These are phyloP conservation scores for Eupithecia pulchellata DNA, from an alignment of 2,888 invertebrate genomes.

Conservation along the genomic window DNA sequence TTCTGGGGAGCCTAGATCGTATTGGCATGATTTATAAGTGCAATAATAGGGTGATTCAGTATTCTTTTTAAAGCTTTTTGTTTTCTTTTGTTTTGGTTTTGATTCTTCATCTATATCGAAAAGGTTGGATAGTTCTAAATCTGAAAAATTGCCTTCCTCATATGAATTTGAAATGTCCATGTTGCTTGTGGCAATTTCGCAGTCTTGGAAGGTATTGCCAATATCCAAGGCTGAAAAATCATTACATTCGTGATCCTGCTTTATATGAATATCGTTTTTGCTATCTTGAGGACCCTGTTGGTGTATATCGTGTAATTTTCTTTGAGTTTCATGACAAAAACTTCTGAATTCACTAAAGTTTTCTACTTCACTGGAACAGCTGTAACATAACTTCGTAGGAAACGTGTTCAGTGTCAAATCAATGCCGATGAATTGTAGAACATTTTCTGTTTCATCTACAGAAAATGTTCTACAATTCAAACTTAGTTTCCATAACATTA, in stretches of 20 bases:
- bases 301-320: conserved; percentile 57
- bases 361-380: conserved; percentile 62
- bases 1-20: conserved; percentile 57
- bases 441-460: conserved; percentile 62
- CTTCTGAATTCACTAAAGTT: conserved; percentile 66
- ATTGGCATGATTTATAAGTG: conserved; percentile 50
- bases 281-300: conserved; percentile 32
- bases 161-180: neutral
- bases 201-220: neutral
- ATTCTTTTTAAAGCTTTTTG: conserved; percentile 47
- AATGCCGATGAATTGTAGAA: conserved; percentile 62
- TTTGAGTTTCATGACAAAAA: conserved; percentile 64
- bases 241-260: neutral
- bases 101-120: conserved; percentile 29
- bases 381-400: conserved; percentile 64
- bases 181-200: neutral
- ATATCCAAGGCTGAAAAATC: conserved; percentile 8
- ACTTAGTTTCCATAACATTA: conserved; percentile 41
- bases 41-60: conserved; percentile 36
- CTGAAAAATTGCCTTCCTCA: conserved; percentile 28
- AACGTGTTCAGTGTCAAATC: conserved; percentile 51
- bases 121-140: conserved; percentile 23
- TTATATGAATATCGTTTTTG: neutral
- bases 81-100: conserved; percentile 3
- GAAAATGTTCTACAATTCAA: no score